Conservation (phyloP, 2,113 vertebrate genomes). For the Cyprinodon variegatus region DNA sequence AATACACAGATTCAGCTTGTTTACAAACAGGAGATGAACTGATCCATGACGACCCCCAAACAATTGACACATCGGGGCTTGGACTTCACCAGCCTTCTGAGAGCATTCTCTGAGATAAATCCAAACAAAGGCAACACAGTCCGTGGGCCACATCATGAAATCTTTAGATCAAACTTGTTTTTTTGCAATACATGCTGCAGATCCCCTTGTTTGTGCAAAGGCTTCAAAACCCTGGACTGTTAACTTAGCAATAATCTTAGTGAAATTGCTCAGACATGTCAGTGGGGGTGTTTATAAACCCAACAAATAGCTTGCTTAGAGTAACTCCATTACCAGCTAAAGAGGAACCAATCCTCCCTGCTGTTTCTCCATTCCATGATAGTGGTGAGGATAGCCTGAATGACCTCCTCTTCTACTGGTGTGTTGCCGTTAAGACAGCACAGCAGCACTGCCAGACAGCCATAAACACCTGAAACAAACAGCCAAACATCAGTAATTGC, state of each 20-base stretch:
- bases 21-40: background rate
- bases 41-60: background rate
- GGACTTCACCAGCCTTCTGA: background rate
- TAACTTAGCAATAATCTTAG: background rate
- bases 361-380: constrained; percentile 89
- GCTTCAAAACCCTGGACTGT: background rate
- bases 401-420: constrained; percentile 81
- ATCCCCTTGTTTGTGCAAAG: too few relatives aligned
- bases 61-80: too few relatives aligned
- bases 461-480: constrained; percentile 85
- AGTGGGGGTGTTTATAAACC: background rate
- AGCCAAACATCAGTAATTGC: background rate
- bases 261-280: background rate
- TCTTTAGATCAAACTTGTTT: background rate
- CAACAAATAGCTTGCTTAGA: background rate
- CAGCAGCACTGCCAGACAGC: constrained; percentile 88
- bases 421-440: constrained; percentile 84
- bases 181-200: background rate
- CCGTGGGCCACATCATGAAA: background rate
- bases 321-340: constrained; percentile 58
- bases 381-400: constrained; percentile 85
- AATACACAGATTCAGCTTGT: constrained; percentile 44
- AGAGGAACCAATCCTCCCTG: constrained; percentile 88
- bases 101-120: too few relatives aligned
- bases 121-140: background rate